A percentile compares a stretch with the other conserved stretches of the same genome.
These are phyloP conservation scores for Drosophila grimshawi DNA, from an alignment of 1,140 invertebrate species.

Conservation along the genomic window DNA sequence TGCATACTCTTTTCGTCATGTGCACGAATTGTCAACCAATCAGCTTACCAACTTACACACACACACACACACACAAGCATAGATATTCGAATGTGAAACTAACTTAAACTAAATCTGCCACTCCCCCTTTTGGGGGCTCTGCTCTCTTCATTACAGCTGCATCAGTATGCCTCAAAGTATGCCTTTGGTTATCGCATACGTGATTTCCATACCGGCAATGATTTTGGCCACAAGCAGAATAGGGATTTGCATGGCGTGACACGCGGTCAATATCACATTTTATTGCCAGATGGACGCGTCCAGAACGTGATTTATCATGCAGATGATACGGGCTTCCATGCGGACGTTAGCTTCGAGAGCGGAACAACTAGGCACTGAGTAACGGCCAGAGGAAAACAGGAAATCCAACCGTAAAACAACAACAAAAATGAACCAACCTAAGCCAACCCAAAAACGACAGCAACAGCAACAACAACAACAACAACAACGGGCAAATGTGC, in stretches of 20 bases:
- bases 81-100: conserved; percentile 25
- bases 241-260: conserved; percentile 87
- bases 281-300: conserved; percentile 91
- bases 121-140: not conserved
- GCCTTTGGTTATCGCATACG: conserved; percentile 90
- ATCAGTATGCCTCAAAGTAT: conserved; percentile 89
- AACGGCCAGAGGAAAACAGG: not conserved
- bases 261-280: conserved; percentile 90
- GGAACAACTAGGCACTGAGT: conserved; percentile 60
- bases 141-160: conserved; percentile 85
- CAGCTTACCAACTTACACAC: conserved; percentile 39
- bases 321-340: conserved; percentile 90
- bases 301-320: conserved; percentile 92
- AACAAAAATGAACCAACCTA: not conserved
- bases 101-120: conserved; percentile 34
- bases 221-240: conserved; percentile 90
- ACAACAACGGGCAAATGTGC: conserved; percentile 37
- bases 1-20: conserved; percentile 56
- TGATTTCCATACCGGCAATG: conserved; percentile 88
- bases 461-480: not conserved
- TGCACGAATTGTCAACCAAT: conserved; percentile 62
- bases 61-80: conserved; percentile 16
- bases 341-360: conserved; percentile 88
- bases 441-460: not conserved
- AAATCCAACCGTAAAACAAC: conserved; percentile 3